Base-by-base conservation (phyloP, 2,797 vertebrate genomes). In the Hafferia zeledoni region DNA sequence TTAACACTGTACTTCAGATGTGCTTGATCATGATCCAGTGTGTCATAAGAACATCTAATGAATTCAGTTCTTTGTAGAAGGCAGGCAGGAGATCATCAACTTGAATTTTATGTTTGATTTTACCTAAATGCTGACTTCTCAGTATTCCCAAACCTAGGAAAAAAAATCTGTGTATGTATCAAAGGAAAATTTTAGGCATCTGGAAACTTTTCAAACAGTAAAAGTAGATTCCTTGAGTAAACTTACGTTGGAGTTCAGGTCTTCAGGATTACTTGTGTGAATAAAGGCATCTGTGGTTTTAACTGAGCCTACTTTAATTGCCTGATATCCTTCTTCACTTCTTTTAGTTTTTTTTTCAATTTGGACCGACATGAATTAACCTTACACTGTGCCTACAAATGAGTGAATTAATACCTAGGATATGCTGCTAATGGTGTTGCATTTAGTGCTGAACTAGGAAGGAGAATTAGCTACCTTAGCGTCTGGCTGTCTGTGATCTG, bases 361-460 rank as follows among this genome's bases (percentile, higher is more conserved):
- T 50, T 91, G 35, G 27, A 61, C 53, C 17, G 39, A 65, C n/a
- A 70, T 49, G 28, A 64, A 83, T 89, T 93, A 89, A 88, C 50
- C 55, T 86, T 67, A 74, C 24, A 46, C 22, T 4, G 2, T 92
- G 30, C 69, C 80, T 89, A 57, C 68, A 77, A 89, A 84, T 27
- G 50, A 87, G 31, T 30, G 61, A 57, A 68, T 76, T 93, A 86
- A 90, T 90, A 74, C 20, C 18, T 35, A 61, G 59, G 37, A 77
- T 86, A 9, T n/a, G n/a, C 60, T 52, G 35, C 49, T 77, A 68
- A 84, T 86, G 28, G 14, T 5, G 5, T 69, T 89, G n/a, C 47
- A 37, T 88, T 95, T 91, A 79, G 20, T 82, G 78, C 55, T 85
- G 75, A 95, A 85, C 81, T 70, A 53, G 39, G 30, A 90, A 88